Percentiles rank a stretch among this genome's conserved stretches.
phyloP scores from a whole-genome alignment of 2,113 vertebrate species.

The Phrynocephalus versicolor region DNA sequence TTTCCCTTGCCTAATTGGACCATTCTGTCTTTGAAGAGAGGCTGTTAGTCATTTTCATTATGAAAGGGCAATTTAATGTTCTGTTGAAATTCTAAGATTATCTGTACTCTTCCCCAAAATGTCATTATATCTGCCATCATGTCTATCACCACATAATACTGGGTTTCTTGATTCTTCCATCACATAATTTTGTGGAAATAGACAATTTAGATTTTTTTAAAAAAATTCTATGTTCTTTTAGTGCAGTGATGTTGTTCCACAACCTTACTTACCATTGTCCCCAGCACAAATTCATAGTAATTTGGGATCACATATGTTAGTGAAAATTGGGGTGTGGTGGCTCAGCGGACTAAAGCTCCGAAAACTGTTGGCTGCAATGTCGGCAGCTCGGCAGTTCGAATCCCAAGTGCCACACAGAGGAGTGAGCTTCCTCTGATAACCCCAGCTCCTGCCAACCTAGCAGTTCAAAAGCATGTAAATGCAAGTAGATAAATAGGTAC shows the following conservation, averaged over 20 bases:
- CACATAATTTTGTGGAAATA: slow-evolving; percentile 36
- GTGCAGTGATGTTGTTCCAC: slow-evolving; percentile 34
- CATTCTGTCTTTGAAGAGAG: background rate
- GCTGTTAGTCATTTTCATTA: slow-evolving; percentile 59
- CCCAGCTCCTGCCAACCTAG: too few species aligned
- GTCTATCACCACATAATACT: slow-evolving; percentile 55
- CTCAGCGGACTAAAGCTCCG: too few species aligned
- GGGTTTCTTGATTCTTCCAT: slow-evolving; percentile 60
- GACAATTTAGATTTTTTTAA: slow-evolving; percentile 36
- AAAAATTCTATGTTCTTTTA: slow-evolving; percentile 26
- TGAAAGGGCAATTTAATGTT: slow-evolving; percentile 62
- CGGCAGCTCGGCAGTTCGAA: too few species aligned
- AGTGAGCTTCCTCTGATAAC: too few species aligned
- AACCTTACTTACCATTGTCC: background rate
- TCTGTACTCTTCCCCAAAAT: slow-evolving; percentile 59
- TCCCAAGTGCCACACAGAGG: too few species aligned
- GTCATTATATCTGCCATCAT: slow-evolving; percentile 59
- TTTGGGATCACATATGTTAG: background rate
- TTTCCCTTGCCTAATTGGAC: background rate
- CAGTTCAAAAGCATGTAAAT: too few species aligned
- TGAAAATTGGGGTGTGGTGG: too few species aligned
- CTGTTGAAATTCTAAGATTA: slow-evolving; percentile 58
- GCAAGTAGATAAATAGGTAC: too few species aligned
- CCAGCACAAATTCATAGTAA: background rate
- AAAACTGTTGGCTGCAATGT: too few species aligned